These are phyloP conservation scores for Dolichoris vasculosae DNA, from an alignment of 1,140 invertebrate species.

Conservation along the genomic window DNA sequence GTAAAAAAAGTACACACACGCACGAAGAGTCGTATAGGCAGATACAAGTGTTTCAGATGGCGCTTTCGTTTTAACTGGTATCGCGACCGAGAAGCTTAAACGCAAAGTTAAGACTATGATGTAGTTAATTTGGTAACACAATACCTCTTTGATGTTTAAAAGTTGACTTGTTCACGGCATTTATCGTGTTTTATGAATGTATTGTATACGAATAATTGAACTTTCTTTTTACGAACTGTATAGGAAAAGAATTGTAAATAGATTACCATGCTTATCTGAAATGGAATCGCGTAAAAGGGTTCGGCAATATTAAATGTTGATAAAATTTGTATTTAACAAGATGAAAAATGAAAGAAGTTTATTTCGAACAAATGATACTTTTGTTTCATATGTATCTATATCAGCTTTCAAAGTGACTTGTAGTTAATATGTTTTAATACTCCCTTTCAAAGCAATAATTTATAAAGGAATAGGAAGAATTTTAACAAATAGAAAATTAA, in stretches of 20 bases:
- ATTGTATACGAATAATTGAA: neutral
- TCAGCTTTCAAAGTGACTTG: constrained; percentile 23
- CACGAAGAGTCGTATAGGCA: no score
- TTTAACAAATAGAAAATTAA: constrained; percentile 19
- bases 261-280: neutral
- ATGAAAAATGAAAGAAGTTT: neutral
- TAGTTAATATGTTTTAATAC: neutral
- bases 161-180: neutral
- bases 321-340: constrained; percentile 13
- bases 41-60: constrained; percentile 45
- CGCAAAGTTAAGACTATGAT: neutral
- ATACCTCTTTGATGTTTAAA: neutral
- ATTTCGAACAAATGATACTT: neutral
- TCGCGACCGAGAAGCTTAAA: neutral
- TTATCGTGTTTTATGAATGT: neutral
- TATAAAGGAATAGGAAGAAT: neutral
- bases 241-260: neutral
- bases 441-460: neutral
- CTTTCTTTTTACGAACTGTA: neutral
- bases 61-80: constrained; percentile 19
- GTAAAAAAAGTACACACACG: neutral
- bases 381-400: neutral
- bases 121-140: constrained; percentile 9
- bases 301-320: neutral
- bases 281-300: neutral